These are phyloP conservation scores for Typhlichthys eigenmanni DNA, from an alignment of 2,797 vertebrate species.

Conservation along the genomic window DNA sequence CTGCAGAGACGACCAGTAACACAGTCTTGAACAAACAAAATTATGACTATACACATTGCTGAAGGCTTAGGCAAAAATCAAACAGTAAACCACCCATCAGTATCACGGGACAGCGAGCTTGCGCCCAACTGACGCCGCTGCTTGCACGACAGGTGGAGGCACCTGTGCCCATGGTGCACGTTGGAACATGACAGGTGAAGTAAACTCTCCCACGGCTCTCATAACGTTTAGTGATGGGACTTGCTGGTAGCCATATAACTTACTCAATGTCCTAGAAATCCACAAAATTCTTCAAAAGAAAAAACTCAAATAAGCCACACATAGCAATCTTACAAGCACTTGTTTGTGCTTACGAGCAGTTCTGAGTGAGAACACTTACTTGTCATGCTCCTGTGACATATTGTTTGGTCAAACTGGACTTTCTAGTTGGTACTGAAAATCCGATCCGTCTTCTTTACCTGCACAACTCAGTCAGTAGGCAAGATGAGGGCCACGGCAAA, in stretches of 20 bases:
- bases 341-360: constrained; percentile 48
- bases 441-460: constrained; percentile 85
- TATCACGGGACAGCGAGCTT: constrained; percentile 39
- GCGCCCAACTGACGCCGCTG: constrained; percentile 47
- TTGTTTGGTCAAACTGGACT: constrained; percentile 95
- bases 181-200: constrained; percentile 78
- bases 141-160: constrained; percentile 79
- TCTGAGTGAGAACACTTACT: constrained; percentile 84
- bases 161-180: constrained; percentile 71
- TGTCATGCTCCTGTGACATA: constrained; percentile 99
- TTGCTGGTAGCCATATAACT: neutral
- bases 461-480: constrained; percentile 65
- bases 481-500: constrained; percentile 79
- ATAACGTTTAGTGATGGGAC: neutral
- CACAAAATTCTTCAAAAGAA: constrained; percentile 8
- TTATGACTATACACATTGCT: constrained; percentile 51
- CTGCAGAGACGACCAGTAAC: neutral
- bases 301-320: neutral
- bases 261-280: constrained; percentile 3
- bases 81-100: constrained; percentile 59
- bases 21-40: constrained; percentile 60
- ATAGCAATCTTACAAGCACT: constrained; percentile 17
- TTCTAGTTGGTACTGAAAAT: constrained; percentile 95
- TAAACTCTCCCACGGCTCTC: constrained; percentile 26
- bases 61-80: constrained; percentile 62